These are phyloP conservation scores for Noctua comes DNA, from an alignment of 2,888 invertebrate genomes.

Conservation along the genomic window DNA sequence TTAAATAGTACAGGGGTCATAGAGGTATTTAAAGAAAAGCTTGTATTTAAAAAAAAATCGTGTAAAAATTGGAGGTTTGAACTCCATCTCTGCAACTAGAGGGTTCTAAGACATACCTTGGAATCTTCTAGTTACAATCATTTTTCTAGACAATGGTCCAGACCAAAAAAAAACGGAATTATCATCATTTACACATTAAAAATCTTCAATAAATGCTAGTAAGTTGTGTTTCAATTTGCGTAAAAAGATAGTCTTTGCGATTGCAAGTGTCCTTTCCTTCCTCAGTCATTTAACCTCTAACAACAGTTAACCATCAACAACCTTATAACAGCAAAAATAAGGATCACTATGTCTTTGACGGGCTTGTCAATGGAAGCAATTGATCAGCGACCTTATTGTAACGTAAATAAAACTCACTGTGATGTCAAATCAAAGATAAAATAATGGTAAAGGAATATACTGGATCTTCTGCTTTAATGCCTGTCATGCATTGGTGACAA, in stretches of 20 bases:
- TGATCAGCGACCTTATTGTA: not conserved
- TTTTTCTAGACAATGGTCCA: too few relatives aligned
- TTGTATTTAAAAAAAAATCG: too few relatives aligned
- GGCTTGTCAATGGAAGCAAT: not conserved
- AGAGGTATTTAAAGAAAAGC: not conserved
- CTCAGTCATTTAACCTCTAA: too few relatives aligned
- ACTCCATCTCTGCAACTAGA: too few relatives aligned
- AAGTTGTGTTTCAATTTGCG: not conserved
- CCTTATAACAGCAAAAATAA: not conserved
- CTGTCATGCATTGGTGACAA: conserved; percentile 33
- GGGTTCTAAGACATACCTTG: too few relatives aligned
- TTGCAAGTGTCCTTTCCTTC: not conserved
- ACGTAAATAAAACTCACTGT: not conserved
- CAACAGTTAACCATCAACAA: not conserved
- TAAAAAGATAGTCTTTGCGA: not conserved
- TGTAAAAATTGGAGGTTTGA: too few relatives aligned
- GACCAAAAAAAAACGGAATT: too few relatives aligned
- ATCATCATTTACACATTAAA: not conserved
- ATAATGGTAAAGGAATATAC: not conserved
- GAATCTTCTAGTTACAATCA: too few relatives aligned
- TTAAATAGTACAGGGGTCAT: not conserved
- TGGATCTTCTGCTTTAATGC: conserved; percentile 23
- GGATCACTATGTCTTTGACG: not conserved
- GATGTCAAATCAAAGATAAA: not conserved
- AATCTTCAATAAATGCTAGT: not conserved